Conservation (phyloP, 2,113 vertebrate species). For the Chiloscyllium plagiosum region DNA sequence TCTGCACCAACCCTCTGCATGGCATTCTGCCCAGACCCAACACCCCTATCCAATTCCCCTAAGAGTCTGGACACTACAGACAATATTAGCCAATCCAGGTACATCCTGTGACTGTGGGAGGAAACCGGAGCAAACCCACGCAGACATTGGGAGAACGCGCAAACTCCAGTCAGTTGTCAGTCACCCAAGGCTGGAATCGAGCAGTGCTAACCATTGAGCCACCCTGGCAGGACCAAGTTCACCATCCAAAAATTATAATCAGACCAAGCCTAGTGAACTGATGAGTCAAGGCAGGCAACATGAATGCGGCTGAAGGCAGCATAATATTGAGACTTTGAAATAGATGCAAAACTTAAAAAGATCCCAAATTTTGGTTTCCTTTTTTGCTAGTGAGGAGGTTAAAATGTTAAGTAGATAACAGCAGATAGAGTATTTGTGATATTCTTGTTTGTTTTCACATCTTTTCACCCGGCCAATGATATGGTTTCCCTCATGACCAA, state of each 20-base stretch:
- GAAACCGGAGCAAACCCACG: no score
- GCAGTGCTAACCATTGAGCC: no score
- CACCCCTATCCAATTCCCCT: no score
- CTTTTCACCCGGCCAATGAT: neutral
- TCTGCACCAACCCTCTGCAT: no score
- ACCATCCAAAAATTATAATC: neutral
- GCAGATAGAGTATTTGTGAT: neutral
- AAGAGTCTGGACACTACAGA: no score
- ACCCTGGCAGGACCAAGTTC: neutral
- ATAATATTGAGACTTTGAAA: neutral
- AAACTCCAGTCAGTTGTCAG: no score
- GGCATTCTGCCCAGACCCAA: no score
- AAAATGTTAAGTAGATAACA: neutral
- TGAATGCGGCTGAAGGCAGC: neutral
- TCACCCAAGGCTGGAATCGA: no score
- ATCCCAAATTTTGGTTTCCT: neutral
- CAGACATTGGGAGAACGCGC: no score
- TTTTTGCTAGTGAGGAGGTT: neutral
- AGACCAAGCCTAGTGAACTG: neutral
- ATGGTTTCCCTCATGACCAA: neutral
- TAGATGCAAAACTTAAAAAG: neutral
- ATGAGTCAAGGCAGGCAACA: neutral
- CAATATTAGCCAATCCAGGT: no score
- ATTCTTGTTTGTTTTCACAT: neutral
- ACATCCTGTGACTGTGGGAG: no score